Conservation (phyloP, 2,888 invertebrate species). For the Hydrotaea diabolus region DNA sequence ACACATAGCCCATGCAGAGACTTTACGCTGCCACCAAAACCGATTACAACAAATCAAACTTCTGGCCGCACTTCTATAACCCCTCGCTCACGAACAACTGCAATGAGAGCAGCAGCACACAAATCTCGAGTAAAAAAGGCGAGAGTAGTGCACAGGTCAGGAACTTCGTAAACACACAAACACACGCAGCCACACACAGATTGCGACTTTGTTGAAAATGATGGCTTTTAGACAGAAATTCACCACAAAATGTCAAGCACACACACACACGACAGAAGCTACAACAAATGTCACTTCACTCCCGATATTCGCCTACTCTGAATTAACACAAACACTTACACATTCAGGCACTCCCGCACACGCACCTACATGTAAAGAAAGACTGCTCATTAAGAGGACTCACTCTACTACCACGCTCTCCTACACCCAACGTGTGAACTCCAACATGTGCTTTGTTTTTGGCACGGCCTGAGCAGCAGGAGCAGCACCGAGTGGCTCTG, state of each 20-base stretch:
- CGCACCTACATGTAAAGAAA: background rate
- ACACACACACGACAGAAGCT: constrained; percentile 75
- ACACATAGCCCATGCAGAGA: constrained; percentile 52
- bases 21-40: constrained; percentile 34
- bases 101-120: background rate
- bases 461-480: background rate
- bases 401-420: background rate
- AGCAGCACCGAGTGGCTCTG: background rate
- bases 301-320: constrained; percentile 16
- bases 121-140: too few species aligned
- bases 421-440: constrained; percentile 6
- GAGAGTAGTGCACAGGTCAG: too few species aligned
- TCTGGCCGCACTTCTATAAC: constrained; percentile 52
- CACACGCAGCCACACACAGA: background rate
- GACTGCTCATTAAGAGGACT: background rate
- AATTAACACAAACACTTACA: too few species aligned
- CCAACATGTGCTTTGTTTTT: background rate
- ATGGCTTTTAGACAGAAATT: constrained; percentile 80
- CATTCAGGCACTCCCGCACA: too few species aligned
- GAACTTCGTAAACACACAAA: background rate
- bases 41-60: constrained; percentile 68
- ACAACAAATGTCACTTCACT: constrained; percentile 66
- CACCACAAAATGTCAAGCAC: constrained; percentile 81
- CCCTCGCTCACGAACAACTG: constrained; percentile 9
- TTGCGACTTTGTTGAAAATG: constrained; percentile 43